phyloP scores from a whole-genome alignment of 2,888 invertebrate species.

The Catocala nupta region DNA sequence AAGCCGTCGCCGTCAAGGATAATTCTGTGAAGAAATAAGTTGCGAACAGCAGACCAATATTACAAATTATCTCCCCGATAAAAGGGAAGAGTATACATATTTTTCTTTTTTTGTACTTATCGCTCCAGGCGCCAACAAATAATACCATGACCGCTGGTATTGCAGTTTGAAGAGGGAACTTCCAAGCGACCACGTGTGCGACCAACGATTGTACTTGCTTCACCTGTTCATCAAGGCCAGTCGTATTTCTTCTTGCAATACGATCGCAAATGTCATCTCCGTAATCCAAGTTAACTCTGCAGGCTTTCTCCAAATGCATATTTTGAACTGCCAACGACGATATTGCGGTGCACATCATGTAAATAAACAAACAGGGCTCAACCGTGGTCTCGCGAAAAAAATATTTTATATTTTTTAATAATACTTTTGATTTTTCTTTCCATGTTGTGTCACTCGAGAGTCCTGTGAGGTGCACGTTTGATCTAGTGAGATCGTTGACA shows the following conservation, averaged over 20 bases:
- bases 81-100: conserved; percentile 88
- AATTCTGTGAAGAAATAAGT: conserved; percentile 87
- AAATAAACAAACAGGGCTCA: conserved; percentile 89
- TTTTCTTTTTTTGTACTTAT: conserved; percentile 87
- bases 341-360: conserved; percentile 89
- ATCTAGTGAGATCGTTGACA: conserved; percentile 72
- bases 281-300: conserved; percentile 84
- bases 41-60: conserved; percentile 84
- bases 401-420: conserved; percentile 73
- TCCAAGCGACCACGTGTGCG: conserved; percentile 86
- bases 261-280: conserved; percentile 86
- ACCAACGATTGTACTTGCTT: conserved; percentile 83
- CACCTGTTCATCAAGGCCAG: conserved; percentile 75
- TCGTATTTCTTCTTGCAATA: conserved; percentile 75
- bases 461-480: conserved; percentile 73
- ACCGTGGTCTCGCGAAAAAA: conserved; percentile 85
- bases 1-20: conserved; percentile 81
- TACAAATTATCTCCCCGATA: conserved; percentile 84
- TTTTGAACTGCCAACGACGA: conserved; percentile 88
- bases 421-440: conserved; percentile 71
- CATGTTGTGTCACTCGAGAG: conserved; percentile 60
- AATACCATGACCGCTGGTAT: conserved; percentile 87
- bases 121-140: conserved; percentile 89
- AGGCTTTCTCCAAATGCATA: conserved; percentile 88
- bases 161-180: conserved; percentile 87